Evolutionary conservation across 92 coral and sea anemone species (phyloP).

Genomic region (Epizoanthus ramosus): DNA sequence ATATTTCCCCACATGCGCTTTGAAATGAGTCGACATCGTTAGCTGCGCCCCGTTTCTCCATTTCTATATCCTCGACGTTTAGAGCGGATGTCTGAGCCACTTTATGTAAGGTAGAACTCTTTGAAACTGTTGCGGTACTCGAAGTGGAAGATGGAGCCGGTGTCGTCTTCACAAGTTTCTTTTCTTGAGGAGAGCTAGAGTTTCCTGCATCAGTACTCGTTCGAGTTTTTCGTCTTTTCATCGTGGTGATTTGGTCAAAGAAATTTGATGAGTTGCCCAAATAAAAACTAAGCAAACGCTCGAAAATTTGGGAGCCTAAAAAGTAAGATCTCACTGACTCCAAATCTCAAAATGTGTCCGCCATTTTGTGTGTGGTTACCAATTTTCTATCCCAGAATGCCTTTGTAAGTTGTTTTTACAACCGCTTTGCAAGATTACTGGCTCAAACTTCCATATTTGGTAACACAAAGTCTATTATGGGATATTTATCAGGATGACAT

Average conservation of each 20-base stretch:
- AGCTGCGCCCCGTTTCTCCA: conserved; percentile 76
- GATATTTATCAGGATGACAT: conserved; percentile 72
- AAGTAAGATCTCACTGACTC: too few relatives aligned
- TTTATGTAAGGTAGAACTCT: conserved; percentile 52
- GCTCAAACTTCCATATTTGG: conserved; percentile 69
- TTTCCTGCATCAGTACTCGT: conserved; percentile 75
- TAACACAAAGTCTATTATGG: conserved; percentile 65
- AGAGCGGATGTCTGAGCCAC: conserved; percentile 39
- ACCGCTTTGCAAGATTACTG: conserved; percentile 6
- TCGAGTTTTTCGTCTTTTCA: conserved; percentile 88
- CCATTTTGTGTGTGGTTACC: conserved; percentile 37
- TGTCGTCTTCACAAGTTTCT: conserved; percentile 64
- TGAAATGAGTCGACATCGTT: conserved; percentile 75
- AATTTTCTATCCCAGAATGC: conserved; percentile 1
- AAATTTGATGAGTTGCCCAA: too few relatives aligned
- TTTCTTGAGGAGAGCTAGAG: conserved; percentile 71
- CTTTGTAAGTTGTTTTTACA: neutral
- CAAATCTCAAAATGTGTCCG: conserved; percentile 8
- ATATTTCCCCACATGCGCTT: conserved; percentile 84
- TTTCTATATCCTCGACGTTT: conserved; percentile 68
- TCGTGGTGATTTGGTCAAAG: conserved; percentile 7
- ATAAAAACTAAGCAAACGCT: too few relatives aligned
- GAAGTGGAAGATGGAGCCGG: neutral
- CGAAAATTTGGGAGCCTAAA: too few relatives aligned
- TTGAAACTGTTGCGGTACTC: conserved; percentile 37